phyloP scores from a whole-genome alignment of 1,140 invertebrate species.

The Zelostemma sp. region DNA sequence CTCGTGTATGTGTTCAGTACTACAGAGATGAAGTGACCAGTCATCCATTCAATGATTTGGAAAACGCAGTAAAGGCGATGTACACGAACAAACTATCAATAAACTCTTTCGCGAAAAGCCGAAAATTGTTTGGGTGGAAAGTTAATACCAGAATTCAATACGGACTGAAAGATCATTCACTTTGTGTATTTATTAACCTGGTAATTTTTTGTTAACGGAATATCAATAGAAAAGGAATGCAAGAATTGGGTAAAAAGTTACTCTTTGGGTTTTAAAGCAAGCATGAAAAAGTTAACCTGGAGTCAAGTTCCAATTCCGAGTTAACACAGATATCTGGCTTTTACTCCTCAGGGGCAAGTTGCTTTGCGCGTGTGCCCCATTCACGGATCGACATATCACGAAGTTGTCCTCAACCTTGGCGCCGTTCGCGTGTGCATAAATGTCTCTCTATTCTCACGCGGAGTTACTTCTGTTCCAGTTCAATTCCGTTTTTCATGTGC shows the following conservation, averaged over 20 bases:
- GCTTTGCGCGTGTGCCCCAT: background rate
- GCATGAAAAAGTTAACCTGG: background rate
- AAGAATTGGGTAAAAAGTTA: too few relatives aligned
- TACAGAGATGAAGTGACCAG: background rate
- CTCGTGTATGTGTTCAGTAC: background rate
- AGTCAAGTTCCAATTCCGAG: background rate
- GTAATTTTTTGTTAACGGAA: too few relatives aligned
- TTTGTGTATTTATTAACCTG: too few relatives aligned
- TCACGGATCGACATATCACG: constrained; percentile 1
- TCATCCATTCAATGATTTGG: background rate
- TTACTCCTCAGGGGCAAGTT: background rate
- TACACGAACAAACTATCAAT: too few relatives aligned
- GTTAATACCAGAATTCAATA: too few relatives aligned
- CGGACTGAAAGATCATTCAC: too few relatives aligned
- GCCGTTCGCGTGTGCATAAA: background rate
- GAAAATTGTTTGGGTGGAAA: too few relatives aligned
- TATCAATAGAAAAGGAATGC: too few relatives aligned
- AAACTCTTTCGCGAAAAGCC: too few relatives aligned
- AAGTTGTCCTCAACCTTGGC: constrained; percentile 4
- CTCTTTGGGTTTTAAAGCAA: constrained; percentile 1
- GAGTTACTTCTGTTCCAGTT: background rate
- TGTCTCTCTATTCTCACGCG: background rate
- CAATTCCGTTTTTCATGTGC: constrained; percentile 1
- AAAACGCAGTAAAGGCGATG: too few relatives aligned
- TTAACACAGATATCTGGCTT: background rate